Evolutionary conservation across 2,113 vertebrate species (phyloP).

Genomic region (Sapajus apella): DNA sequence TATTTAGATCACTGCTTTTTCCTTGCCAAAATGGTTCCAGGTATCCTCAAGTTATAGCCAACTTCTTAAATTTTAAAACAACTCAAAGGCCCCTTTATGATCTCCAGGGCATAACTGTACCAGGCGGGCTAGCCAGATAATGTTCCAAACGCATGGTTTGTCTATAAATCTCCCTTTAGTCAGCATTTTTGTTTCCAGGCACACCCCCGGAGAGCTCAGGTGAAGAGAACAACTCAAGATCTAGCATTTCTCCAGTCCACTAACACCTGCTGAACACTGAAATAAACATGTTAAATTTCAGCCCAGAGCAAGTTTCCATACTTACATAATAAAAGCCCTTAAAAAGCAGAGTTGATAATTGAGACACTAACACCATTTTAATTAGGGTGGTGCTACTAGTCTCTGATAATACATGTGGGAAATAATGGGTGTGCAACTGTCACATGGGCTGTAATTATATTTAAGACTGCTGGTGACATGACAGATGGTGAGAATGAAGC

Average conservation of each 20-base stretch:
- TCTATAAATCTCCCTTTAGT: neutral
- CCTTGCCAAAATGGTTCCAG: constrained; percentile 15
- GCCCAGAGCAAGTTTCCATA: constrained; percentile 42
- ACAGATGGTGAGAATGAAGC: constrained; percentile 47
- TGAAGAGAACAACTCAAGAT: neutral
- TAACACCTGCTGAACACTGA: neutral
- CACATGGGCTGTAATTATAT: constrained; percentile 55
- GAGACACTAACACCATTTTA: constrained; percentile 62
- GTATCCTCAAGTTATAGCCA: neutral
- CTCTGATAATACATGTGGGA: constrained; percentile 53
- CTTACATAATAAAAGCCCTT: constrained; percentile 58
- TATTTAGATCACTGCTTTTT: neutral
- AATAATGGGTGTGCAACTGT: constrained; percentile 38
- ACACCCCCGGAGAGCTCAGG: neutral
- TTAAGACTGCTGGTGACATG: constrained; percentile 50
- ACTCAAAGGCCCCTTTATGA: neutral
- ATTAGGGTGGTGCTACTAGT: constrained; percentile 41
- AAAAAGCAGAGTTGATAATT: constrained; percentile 44
- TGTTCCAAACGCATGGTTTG: neutral
- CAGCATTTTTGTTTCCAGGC: neutral
- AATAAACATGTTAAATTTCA: neutral
- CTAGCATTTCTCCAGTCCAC: neutral
- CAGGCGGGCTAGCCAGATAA: neutral
- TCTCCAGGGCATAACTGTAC: neutral
- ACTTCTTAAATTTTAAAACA: constrained; percentile 44